These are phyloP conservation scores for Popillia japonica DNA, from an alignment of 1,140 invertebrate genomes.

Conservation along the genomic window DNA sequence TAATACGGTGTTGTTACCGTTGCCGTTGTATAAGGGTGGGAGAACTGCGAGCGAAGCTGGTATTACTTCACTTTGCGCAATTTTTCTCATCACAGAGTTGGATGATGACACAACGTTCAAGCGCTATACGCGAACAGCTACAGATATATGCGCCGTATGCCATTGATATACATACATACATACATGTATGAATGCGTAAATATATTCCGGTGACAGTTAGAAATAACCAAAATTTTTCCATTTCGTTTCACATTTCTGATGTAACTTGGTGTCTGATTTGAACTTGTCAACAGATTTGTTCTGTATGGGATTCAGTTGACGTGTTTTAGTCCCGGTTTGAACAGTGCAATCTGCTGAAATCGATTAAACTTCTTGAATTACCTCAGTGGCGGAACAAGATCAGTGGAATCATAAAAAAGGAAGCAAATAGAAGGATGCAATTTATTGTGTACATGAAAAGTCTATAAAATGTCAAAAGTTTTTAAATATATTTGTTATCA, in stretches of 20 bases:
- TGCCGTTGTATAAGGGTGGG: neutral
- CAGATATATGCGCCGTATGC: too few relatives aligned
- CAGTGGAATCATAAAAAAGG: too few relatives aligned
- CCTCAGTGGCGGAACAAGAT: neutral
- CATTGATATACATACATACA: neutral
- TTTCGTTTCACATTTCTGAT: neutral
- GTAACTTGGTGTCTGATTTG: neutral
- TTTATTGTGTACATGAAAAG: too few relatives aligned
- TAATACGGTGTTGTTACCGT: constrained; percentile 26
- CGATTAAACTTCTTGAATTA: constrained; percentile 2
- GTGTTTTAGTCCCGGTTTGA: neutral
- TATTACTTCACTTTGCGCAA: neutral
- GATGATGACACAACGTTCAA: neutral
- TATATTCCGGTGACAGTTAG: neutral
- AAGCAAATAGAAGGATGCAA: too few relatives aligned
- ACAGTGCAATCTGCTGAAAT: neutral
- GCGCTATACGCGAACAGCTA: neutral
- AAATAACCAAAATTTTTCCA: neutral
- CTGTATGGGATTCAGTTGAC: neutral
- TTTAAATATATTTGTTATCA: too few relatives aligned
- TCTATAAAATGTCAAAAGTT: too few relatives aligned
- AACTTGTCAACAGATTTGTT: neutral
- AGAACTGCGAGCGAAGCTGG: neutral
- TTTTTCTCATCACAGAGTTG: neutral
- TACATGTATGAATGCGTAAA: neutral